These are phyloP conservation scores for Eristalis tenax DNA, from an alignment of 2,888 invertebrate species.

Conservation along the genomic window DNA sequence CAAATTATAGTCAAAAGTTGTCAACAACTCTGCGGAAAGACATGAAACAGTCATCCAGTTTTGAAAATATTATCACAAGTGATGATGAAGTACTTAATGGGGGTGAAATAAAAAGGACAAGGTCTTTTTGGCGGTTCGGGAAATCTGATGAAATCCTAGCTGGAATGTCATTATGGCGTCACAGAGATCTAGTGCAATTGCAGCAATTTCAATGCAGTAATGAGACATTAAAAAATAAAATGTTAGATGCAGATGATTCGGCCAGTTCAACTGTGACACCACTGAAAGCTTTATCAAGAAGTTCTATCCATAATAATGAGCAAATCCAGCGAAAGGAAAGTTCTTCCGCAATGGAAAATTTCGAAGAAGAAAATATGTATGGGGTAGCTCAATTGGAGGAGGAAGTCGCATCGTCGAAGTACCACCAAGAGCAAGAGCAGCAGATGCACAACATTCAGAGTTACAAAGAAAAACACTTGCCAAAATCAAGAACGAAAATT, in stretches of 20 bases:
- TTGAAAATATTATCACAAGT: slow-evolving; percentile 76
- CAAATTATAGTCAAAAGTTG: slow-evolving; percentile 76
- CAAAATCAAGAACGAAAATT: slow-evolving; percentile 80
- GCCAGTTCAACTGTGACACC: slow-evolving; percentile 19
- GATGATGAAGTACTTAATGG: slow-evolving; percentile 81
- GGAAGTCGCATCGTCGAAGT: slow-evolving; percentile 17
- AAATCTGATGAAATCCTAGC: slow-evolving; percentile 90
- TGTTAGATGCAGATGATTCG: slow-evolving; percentile 55
- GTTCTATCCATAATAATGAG: slow-evolving; percentile 76
- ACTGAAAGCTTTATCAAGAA: slow-evolving; percentile 72
- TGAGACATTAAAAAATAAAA: slow-evolving; percentile 64
- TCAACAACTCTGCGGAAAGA: slow-evolving; percentile 71
- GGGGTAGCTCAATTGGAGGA: slow-evolving; percentile 73
- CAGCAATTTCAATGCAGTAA: slow-evolving; percentile 76
- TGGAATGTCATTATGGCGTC: slow-evolving; percentile 94
- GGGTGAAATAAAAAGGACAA: slow-evolving; percentile 89
- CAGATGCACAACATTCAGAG: slow-evolving; percentile 19
- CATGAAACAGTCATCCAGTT: slow-evolving; percentile 73
- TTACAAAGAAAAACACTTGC: slow-evolving; percentile 75
- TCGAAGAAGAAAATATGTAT: slow-evolving; percentile 79
- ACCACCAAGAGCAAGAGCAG: slow-evolving; percentile 17
- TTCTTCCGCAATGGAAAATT: slow-evolving; percentile 77
- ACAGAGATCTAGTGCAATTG: slow-evolving; percentile 88
- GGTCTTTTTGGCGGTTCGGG: slow-evolving; percentile 93
- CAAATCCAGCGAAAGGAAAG: slow-evolving; percentile 78